Percentiles rank a stretch among this genome's conserved stretches.
Evolutionary conservation across 2,888 invertebrate genomes (phyloP).

Genomic region (Mesoligia furuncula): DNA sequence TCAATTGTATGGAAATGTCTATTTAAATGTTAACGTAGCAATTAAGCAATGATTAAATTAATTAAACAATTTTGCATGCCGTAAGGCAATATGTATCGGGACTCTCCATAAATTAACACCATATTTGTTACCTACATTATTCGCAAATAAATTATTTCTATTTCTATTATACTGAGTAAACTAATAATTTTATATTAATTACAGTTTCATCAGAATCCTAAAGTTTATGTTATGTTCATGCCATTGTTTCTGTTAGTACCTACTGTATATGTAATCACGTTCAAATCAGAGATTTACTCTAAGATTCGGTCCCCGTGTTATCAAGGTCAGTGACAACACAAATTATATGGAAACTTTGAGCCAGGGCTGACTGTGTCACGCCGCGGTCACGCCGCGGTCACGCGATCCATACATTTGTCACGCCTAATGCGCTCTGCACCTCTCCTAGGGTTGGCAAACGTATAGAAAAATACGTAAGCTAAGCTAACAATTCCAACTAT

Average conservation of each 20-base stretch:
- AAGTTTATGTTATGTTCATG: background rate
- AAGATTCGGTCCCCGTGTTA: slow-evolving; percentile 7
- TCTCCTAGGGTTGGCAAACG: slow-evolving; percentile 49
- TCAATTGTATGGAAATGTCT: too few relatives aligned
- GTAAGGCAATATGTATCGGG: too few relatives aligned
- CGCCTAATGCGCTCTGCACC: slow-evolving; percentile 63
- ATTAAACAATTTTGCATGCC: too few relatives aligned
- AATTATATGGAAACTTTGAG: slow-evolving; percentile 27
- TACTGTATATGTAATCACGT: background rate
- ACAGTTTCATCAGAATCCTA: background rate
- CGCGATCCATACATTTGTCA: slow-evolving; percentile 66
- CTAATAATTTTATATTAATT: background rate
- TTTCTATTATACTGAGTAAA: background rate
- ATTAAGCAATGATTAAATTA: too few relatives aligned
- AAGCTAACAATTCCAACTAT: background rate
- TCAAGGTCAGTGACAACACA: slow-evolving; percentile 52
- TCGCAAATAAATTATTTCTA: too few relatives aligned
- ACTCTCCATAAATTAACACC: too few relatives aligned
- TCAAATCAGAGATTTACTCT: slow-evolving; percentile 6
- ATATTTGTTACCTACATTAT: too few relatives aligned
- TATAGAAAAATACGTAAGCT: background rate
- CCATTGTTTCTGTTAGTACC: background rate
- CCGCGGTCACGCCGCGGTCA: slow-evolving; percentile 48
- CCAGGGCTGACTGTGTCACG: slow-evolving; percentile 46
- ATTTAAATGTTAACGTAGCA: too few relatives aligned